Conservation (phyloP, 2,888 invertebrate species). For the Stegana nigrithorax region DNA sequence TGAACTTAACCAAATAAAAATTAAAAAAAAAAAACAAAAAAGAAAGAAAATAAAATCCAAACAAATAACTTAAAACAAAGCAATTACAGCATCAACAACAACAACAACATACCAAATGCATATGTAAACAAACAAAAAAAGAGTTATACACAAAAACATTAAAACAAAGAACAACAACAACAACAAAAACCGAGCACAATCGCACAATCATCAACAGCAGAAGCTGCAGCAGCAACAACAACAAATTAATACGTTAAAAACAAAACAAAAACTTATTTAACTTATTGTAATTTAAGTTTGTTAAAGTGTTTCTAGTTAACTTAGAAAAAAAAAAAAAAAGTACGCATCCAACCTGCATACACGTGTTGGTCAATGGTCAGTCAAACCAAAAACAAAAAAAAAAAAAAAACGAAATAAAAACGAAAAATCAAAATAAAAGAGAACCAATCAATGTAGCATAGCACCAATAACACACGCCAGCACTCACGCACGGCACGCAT, state of each 20-base stretch:
- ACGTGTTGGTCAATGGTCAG: too few relatives aligned
- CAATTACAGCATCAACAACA: too few relatives aligned
- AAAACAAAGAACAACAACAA: too few relatives aligned
- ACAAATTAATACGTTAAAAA: slow-evolving; percentile 5
- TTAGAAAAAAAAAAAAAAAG: too few relatives aligned
- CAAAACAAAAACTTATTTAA: too few relatives aligned
- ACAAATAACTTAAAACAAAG: slow-evolving; percentile 31
- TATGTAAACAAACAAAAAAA: too few relatives aligned
- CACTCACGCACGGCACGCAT: neutral
- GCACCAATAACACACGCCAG: slow-evolving; percentile 16
- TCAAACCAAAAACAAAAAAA: slow-evolving; percentile 15
- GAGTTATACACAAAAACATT: too few relatives aligned
- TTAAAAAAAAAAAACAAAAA: neutral
- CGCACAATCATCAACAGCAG: slow-evolving; percentile 34
- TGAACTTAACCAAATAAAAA: slow-evolving; percentile 3
- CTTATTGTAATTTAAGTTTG: too few relatives aligned
- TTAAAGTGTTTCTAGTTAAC: too few relatives aligned
- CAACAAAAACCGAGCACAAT: slow-evolving; percentile 34
- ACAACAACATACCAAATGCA: too few relatives aligned
- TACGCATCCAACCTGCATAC: too few relatives aligned
- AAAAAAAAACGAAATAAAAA: slow-evolving; percentile 14
- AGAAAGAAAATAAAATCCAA: slow-evolving; percentile 5
- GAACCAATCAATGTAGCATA: slow-evolving; percentile 46
- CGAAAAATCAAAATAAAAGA: slow-evolving; percentile 24
- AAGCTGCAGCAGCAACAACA: slow-evolving; percentile 14